Base-by-base conservation (phyloP, 2,797 vertebrate species). In the Ispidina lecontei region DNA sequence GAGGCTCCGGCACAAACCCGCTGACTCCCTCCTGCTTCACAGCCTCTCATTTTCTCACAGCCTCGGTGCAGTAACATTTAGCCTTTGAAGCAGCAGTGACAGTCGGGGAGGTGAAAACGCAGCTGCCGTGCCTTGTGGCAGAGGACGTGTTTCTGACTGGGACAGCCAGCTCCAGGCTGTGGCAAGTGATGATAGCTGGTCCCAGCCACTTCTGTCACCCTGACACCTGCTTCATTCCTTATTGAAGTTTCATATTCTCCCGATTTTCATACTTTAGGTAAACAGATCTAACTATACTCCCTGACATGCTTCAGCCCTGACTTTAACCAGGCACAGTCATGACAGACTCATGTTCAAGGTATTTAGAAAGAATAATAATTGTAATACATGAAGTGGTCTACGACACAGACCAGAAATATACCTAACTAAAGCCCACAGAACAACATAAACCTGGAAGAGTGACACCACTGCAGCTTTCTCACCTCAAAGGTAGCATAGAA, bases 201-300 rank as follows among this genome's bases (percentile, higher is more conserved):
- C 9, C 46, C 54, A 65, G 39, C 2, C 28, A 5, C 4, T 10
- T 31, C 54, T 3, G 0, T 33, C n/a, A n/a, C 46, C 8, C 31
- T 6, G 5, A 54, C 22, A 21, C 19, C 21, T 84, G 13, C 31
- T 68, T 83, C 31, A 31, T 43, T 58, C 25, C 35, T 23, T 41
- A 4, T 4, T 35, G 7, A 63, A 83, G 28, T 44, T 80, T 83
- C 63, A 84, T 28, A 26, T 80, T 77, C 28, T 55, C 41, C 4
- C 0, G 0, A 5, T 14, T 5, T 21, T 69, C 51, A 16, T 43
- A 6, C 5, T 54, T 47, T 37, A 78, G 29, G 47, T 49, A 83
- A 76, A 59, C 29, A 43, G 69, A 23, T 84, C 54, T 75, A 65
- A 47, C 28, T 51, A 2, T 6, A 15, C 16, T 26, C 26, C 15